Evolutionary conservation across 2,888 invertebrate genomes (phyloP), one percentile per base, ranked within the genome.

Genomic region (Parnassius apollo): DNA sequence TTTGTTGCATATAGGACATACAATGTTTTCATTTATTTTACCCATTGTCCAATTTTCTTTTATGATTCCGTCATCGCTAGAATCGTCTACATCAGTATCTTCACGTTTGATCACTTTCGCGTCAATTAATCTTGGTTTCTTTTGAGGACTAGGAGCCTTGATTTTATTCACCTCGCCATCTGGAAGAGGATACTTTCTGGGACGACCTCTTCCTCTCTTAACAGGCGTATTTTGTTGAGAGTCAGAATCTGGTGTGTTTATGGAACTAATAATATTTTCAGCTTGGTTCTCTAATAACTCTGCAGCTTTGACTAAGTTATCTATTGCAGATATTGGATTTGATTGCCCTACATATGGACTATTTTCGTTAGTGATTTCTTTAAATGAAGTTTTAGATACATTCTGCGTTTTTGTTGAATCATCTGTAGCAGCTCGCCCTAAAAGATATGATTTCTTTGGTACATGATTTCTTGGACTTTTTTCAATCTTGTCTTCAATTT

Each of bases 1-100:
- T 75, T 92, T 92, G 66, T 82, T 83, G 66, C 92, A 92, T 66
- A 92, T 92, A 10, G 92, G 92, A 66, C 92, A 92, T 22, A 91
- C 83, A 52, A 92, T 91, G 66, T 91, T 90, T 71, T 92, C 91
- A 72, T 92, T 90, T 53, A 92, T 92, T 80, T 91, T 92, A n/a
- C 92, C 92, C 90, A 91, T 90, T 2, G 91, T 91, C 91, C 91
- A 91, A 72, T 91, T 91, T 77, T 88, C 90, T 74, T 80, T 82
- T 8, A 89, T 75, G 9, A 85, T 77, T 73, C 77, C 85, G 44
- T 77, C 82, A 25, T 78, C 80, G 61, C 73, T 79, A 59, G 73
- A 77, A 4, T 75, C 74, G 18, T 81, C 78, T 18, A 81, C 82
- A 55, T 85, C 86, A 45, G 81, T 82, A 45, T 76, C 76, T 50